Percentiles rank a stretch among this genome's conserved stretches.
phyloP scores from a whole-genome alignment of 2,797 vertebrate species.

The Microhierax caerulescens region DNA sequence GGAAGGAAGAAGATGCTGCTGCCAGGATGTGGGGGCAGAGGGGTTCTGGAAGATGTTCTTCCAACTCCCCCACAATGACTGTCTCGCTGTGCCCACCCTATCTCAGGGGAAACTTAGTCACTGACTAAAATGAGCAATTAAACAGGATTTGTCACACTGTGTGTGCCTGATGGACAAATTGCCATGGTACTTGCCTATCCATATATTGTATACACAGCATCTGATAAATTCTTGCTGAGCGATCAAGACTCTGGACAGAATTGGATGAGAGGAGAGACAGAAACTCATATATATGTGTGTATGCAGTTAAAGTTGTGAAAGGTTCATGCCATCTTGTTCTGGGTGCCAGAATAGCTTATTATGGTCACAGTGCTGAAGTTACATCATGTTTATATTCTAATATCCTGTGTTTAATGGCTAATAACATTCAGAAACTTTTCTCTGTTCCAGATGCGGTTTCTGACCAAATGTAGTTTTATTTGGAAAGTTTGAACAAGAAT shows the following conservation, averaged over 20 bases:
- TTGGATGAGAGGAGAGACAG: not conserved
- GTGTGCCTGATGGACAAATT: not conserved
- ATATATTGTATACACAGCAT: not conserved
- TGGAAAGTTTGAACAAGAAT: not conserved
- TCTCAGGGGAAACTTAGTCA: not conserved
- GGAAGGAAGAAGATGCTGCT: not conserved
- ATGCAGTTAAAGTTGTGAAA: not conserved
- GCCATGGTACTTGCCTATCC: not conserved
- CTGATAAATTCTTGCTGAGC: not conserved
- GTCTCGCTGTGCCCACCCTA: not conserved
- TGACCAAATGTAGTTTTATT: not conserved
- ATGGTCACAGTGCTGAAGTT: not conserved
- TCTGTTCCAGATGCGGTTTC: not conserved
- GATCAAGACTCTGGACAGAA: not conserved
- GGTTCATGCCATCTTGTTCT: not conserved
- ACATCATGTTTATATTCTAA: not conserved
- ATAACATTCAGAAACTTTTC: not conserved
- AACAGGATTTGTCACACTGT: not conserved
- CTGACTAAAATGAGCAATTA: not conserved
- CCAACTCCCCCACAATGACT: not conserved
- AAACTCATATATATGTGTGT: not conserved
- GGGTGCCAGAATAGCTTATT: not conserved
- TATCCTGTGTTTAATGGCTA: not conserved
- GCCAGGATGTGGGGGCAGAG: not conserved
- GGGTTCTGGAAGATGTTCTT: not conserved